Evolutionary conservation across 2,797 vertebrate genomes (phyloP), one percentile per base, ranked within the genome.

Genomic region (Forpus xanthops): DNA sequence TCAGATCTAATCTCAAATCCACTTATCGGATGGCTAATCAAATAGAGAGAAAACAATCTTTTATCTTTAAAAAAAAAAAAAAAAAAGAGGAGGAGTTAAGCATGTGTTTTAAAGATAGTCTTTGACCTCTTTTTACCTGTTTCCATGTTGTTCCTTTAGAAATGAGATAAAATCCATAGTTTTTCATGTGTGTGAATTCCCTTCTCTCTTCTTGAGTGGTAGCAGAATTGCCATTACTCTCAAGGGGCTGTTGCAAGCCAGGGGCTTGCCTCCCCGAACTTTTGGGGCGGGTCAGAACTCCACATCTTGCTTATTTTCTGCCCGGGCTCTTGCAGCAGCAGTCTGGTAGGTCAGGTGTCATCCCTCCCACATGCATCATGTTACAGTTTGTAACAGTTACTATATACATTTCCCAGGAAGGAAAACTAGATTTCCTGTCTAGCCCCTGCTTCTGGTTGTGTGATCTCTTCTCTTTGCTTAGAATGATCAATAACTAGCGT

Each of bases 1-100:
- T 50, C n/a, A 68, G 45, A 73, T 85, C 62, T 96, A 90, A 94
- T 90, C 89, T 28, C 13, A 81, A 84, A 92, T 96, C 85, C 31
- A n/a, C 42, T 95, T 94, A 72, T 79, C 52, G 90, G 35, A 31
- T 41, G 49, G 52, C 44, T 91, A 93, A 87, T 93, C 81, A 93
- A 83, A 87, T 55, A 88, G 49, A 86, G 77, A 86, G 27, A 42
- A 89, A 56, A 19, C 33, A 64, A 53, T 80, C 33, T 71, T 62
- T 53, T 73, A 50, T n/a, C 42, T 55, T 45, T 47, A 13, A 11
- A 8, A 31, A 53, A 20, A 31, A 55, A n/a, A n/a, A 53, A 18
- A 12, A 9, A 1, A 31, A 24, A 37, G 60, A 55, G 3, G 12
- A 73, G 10, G 18, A 8, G 10, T 37, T 62, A 60, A 64, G 8